A percentile compares a stretch with the other conserved stretches of the same genome.
phyloP scores from a whole-genome alignment of 2,113 vertebrate genomes.

The Thymallus thymallus region DNA sequence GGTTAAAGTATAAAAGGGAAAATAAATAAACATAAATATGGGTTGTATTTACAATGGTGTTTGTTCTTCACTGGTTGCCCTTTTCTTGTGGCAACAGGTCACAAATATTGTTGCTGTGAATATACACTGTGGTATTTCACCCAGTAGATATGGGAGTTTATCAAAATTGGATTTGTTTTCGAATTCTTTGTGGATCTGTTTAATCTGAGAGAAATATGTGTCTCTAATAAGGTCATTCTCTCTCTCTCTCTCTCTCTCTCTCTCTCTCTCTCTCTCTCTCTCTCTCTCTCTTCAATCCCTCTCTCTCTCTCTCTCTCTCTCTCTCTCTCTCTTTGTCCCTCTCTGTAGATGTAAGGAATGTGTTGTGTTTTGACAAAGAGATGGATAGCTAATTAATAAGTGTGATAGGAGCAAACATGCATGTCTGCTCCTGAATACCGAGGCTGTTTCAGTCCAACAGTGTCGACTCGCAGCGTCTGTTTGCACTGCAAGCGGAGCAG shows the following conservation, averaged over 20 bases:
- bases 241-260: conserved; percentile 12
- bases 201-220: too few relatives aligned
- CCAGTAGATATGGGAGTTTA: too few relatives aligned
- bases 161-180: too few relatives aligned
- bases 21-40: too few relatives aligned
- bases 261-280: conserved; percentile 21
- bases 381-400: conserved; percentile 88
- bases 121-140: too few relatives aligned
- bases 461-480: conserved; percentile 84
- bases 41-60: too few relatives aligned
- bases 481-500: conserved; percentile 84
- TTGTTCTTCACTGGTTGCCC: too few relatives aligned
- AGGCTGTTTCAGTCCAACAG: conserved; percentile 81
- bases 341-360: conserved; percentile 64
- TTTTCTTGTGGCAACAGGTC: too few relatives aligned
- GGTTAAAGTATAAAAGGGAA: too few relatives aligned
- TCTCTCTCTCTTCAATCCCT: conserved; percentile 29
- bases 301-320: conserved; percentile 19
- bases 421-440: conserved; percentile 80
- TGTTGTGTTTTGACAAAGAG: conserved; percentile 84
- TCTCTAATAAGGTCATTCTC: too few relatives aligned
- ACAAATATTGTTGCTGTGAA: too few relatives aligned
- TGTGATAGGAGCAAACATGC: conserved; percentile 89
- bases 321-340: conserved; percentile 41
- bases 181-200: too few relatives aligned